Evolutionary conservation across 2,888 invertebrate species (phyloP).

Genomic region (Unio delphinus): DNA sequence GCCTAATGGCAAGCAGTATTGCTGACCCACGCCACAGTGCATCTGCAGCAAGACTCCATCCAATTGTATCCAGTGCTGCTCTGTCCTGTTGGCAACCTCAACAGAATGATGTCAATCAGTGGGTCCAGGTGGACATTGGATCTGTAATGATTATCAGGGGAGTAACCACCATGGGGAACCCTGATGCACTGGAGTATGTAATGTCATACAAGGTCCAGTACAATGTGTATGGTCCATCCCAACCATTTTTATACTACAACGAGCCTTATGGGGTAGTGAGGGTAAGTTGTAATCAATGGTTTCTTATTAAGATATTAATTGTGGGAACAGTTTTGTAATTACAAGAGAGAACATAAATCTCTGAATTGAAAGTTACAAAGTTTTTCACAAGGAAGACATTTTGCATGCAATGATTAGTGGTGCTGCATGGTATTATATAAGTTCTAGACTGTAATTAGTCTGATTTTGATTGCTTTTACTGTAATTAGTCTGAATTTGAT

Average conservation of each 20-base stretch:
- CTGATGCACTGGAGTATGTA: constrained; percentile 45
- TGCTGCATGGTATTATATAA: no score
- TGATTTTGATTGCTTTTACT: no score
- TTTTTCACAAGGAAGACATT: no score
- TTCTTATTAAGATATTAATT: background rate
- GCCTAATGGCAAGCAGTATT: constrained; percentile 35
- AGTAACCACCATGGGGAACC: constrained; percentile 45
- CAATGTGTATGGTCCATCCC: constrained; percentile 10
- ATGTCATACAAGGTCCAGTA: constrained; percentile 41
- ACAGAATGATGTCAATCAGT: constrained; percentile 21
- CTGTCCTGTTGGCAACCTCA: constrained; percentile 44
- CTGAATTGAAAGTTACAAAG: no score
- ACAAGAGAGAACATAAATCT: no score
- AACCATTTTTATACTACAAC: constrained; percentile 34
- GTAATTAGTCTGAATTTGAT: no score
- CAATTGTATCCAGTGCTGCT: constrained; percentile 17
- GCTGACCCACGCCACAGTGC: constrained; percentile 32
- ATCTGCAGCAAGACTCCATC: constrained; percentile 36
- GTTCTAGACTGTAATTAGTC: no score
- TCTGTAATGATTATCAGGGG: constrained; percentile 41
- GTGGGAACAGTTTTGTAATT: no score
- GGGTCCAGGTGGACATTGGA: constrained; percentile 40
- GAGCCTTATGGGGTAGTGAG: constrained; percentile 45
- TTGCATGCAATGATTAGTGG: no score
- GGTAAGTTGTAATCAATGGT: constrained; percentile 22